These are phyloP conservation scores for Macroglossus sobrinus DNA, from an alignment of 2,113 vertebrate species.

Conservation along the genomic window DNA sequence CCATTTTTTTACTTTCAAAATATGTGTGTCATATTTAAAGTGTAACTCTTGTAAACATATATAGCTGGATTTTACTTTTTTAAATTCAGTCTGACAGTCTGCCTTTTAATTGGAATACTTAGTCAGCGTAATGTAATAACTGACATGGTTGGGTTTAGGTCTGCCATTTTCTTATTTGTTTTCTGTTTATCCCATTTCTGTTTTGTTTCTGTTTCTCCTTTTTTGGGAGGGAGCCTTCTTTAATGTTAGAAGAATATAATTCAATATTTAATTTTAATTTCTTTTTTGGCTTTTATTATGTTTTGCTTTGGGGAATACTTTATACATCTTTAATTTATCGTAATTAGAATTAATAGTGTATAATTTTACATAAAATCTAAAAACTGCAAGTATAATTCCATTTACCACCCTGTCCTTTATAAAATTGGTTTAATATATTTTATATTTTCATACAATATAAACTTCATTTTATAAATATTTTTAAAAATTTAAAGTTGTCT, in stretches of 20 bases:
- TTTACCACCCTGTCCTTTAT: not conserved
- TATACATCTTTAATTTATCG: not conserved
- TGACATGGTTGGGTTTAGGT: not conserved
- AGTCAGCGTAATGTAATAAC: not conserved
- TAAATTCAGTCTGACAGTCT: not conserved
- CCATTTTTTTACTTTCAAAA: not conserved
- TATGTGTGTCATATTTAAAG: not conserved
- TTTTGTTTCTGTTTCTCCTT: not conserved
- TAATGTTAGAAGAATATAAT: not conserved
- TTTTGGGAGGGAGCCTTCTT: not conserved
- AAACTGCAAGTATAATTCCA: not conserved
- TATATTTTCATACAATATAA: not conserved
- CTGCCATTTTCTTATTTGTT: not conserved
- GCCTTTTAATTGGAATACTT: not conserved
- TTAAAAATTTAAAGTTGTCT: not conserved
- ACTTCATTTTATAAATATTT: not conserved
- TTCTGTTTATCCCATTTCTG: not conserved
- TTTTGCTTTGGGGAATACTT: conserved; percentile 1
- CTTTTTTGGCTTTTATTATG: not conserved
- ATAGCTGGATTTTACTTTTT: not conserved
- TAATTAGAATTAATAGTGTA: not conserved
- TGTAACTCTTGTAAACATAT: not conserved
- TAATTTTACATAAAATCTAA: not conserved
- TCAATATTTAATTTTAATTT: conserved; percentile 13
- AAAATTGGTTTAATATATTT: not conserved